Evolutionary conservation across 2,113 vertebrate genomes (phyloP), one percentile per base, ranked within the genome.

Genomic region (Ictidomys tridecemlineatus): DNA sequence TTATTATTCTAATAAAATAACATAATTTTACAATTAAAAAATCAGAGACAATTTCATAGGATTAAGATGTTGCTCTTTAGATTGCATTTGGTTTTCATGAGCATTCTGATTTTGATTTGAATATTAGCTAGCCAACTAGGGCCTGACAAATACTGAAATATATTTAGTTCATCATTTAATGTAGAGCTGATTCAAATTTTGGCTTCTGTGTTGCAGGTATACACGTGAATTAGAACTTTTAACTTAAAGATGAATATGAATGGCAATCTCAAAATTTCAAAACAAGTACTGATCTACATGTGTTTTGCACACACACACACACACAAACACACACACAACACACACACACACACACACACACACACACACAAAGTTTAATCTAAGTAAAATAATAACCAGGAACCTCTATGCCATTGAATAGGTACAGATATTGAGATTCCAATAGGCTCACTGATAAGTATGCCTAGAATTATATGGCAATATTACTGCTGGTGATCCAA

Each of bases 21-120:
- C 96, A 93, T 92, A 92, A 98, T 98, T 98, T 97, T 97, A 98
- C 97, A 98, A 98, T 98, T 98, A 97, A 97, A 95, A 98, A 98
- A 98, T 98, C 97, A 98, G 85, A 97, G 98, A 97, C 95, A 98
- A 97, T 97, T 98, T 98, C 89, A 97, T 92, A 96, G 96, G 82
- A 97, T 97, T 97, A 97, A 95, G 87, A 93, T 58, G 77, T 97
- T 96, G 73, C 92, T 98, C 85, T 97, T 97, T 97, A 98, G 98
- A 98, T 98, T 98, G 77, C 98, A 98, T 98, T 98, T 98, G 98
- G 97, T 98, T 98, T 98, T 97, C 98, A 98, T 98, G 97, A 98
- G 97, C 96, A 92, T 96, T 97, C 85, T 97, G 92, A 97, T 97
- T 97, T 98, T 97, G 87, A 97, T 97, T 97, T 97, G 97, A 98